These are phyloP conservation scores for Pogona vitticeps DNA, from an alignment of 2,113 vertebrate species.

Conservation along the genomic window DNA sequence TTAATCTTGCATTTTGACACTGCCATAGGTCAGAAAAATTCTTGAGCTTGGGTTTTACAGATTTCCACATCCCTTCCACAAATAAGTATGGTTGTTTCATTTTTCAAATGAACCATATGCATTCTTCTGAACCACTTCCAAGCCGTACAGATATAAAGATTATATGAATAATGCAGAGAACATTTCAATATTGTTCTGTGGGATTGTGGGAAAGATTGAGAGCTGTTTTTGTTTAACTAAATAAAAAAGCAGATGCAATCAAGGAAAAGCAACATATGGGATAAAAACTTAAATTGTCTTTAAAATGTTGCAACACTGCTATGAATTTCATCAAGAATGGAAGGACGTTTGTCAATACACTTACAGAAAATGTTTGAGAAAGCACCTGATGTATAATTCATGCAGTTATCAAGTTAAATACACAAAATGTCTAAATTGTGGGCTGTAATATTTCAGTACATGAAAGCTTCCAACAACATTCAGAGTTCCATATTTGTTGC, in stretches of 20 bases:
- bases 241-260: conserved; percentile 57
- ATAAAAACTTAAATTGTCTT: conserved; percentile 57
- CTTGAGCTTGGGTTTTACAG: neutral
- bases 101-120: neutral
- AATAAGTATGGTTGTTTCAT: neutral
- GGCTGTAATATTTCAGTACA: conserved; percentile 63
- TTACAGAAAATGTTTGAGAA: conserved; percentile 54
- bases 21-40: too few species aligned
- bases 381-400: conserved; percentile 60
- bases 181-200: conserved; percentile 44
- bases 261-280: conserved; percentile 56
- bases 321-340: conserved; percentile 58
- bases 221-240: conserved; percentile 65
- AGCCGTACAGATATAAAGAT: conserved; percentile 4
- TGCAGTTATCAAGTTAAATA: conserved; percentile 64
- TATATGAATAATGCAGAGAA: conserved; percentile 27
- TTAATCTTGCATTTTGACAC: too few species aligned
- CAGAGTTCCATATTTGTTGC: conserved; percentile 44
- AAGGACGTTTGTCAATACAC: conserved; percentile 66
- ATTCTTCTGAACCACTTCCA: neutral
- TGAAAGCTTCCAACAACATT: conserved; percentile 63
- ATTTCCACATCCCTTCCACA: neutral
- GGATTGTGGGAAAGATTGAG: conserved; percentile 42
- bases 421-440: conserved; percentile 57
- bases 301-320: conserved; percentile 48